These are phyloP conservation scores for Cyanoderma ruficeps DNA, from an alignment of 2,113 vertebrate genomes.

Conservation along the genomic window DNA sequence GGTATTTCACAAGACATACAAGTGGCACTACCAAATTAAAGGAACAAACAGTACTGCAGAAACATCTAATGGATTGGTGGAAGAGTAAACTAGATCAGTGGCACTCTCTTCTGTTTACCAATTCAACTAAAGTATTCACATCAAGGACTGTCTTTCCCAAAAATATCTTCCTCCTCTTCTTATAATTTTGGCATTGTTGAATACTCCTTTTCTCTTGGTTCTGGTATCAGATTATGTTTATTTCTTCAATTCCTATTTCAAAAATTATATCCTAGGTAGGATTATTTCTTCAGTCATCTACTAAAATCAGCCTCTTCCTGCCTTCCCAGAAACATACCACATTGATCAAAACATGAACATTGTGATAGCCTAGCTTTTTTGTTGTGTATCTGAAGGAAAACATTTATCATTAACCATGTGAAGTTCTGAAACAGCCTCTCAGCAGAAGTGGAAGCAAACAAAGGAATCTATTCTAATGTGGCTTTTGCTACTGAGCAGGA, in stretches of 20 bases:
- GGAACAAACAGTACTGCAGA: not conserved
- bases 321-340: not conserved
- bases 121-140: not conserved
- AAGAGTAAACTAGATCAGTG: not conserved
- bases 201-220: not conserved
- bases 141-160: not conserved
- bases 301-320: not conserved
- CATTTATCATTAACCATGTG: not conserved
- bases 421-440: not conserved
- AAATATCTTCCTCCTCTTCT: not conserved
- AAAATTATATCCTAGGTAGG: not conserved
- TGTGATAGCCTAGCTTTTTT: not conserved
- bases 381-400: not conserved
- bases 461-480: not conserved
- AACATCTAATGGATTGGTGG: not conserved
- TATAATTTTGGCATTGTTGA: not conserved
- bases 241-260: not conserved
- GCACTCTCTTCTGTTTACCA: not conserved
- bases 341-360: not conserved
- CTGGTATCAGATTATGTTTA: not conserved
- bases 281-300: not conserved
- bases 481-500: not conserved
- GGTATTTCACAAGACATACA: not conserved
- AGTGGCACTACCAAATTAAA: not conserved
- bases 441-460: not conserved